Evolutionary conservation across 2,113 vertebrate genomes (phyloP).

Genomic region (Leucosticte australis): DNA sequence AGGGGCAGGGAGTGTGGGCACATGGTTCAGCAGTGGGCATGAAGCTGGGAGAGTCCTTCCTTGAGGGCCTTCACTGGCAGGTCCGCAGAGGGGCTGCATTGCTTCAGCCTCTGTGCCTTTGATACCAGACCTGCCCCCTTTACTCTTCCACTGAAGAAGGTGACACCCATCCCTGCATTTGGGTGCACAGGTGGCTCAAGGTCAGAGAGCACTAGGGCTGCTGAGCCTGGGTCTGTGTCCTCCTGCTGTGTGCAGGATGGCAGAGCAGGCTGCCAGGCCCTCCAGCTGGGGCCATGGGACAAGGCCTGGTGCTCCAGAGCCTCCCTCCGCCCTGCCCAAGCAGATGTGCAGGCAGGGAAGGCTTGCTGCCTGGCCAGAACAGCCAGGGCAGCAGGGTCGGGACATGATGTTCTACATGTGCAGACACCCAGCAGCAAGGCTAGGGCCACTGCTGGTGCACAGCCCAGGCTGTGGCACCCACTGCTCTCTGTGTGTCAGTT

Average conservation of each 20-base stretch:
- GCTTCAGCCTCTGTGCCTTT: neutral
- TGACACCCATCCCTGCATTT: neutral
- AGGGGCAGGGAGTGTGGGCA: neutral
- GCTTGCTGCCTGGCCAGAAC: neutral
- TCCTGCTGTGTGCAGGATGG: neutral
- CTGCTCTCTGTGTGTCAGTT: neutral
- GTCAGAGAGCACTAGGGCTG: neutral
- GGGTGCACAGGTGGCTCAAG: neutral
- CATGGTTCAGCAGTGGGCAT: rapidly evolving
- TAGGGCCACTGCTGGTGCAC: rapidly evolving
- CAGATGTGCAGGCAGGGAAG: neutral
- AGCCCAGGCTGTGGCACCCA: neutral
- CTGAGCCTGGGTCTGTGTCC: neutral
- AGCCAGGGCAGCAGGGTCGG: neutral
- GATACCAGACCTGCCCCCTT: neutral
- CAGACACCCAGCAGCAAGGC: too few species aligned
- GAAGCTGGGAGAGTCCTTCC: neutral
- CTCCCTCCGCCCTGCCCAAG: neutral
- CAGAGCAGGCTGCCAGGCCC: neutral
- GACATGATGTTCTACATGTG: rapidly evolving
- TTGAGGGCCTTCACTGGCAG: rapidly evolving
- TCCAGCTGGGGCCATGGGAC: neutral
- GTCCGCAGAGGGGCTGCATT: neutral
- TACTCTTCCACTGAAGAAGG: neutral
- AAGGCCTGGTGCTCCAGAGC: neutral